A percentile compares a stretch with the other conserved stretches of the same genome.
These are phyloP conservation scores for Sylvia borin DNA, from an alignment of 2,797 vertebrate genomes.

Conservation along the genomic window DNA sequence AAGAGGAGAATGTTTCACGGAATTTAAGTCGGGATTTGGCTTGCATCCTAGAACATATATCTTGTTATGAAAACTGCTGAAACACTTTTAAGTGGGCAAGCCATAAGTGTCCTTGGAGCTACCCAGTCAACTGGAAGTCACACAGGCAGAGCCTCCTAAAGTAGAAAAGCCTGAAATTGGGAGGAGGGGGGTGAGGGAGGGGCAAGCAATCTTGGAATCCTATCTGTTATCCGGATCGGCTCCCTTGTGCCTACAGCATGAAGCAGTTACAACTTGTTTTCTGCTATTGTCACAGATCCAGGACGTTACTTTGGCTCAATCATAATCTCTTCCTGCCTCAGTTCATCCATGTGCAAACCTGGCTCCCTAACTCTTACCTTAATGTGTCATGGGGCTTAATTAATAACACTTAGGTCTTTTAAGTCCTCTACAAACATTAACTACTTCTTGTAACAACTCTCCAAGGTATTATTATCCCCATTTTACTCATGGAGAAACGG, in stretches of 20 bases:
- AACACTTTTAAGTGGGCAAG: conserved; percentile 54
- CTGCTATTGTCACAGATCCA: conserved; percentile 53
- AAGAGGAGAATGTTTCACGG: conserved; percentile 54
- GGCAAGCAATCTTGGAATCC: conserved; percentile 25
- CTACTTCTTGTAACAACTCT: conserved; percentile 55
- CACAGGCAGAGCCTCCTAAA: not conserved
- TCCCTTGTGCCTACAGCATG: conserved; percentile 41
- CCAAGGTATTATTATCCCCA: conserved; percentile 53
- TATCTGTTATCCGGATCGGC: not conserved
- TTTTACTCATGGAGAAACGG: conserved; percentile 31
- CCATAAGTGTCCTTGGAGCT: conserved; percentile 52
- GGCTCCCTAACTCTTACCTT: conserved; percentile 44
- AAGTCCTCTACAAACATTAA: conserved; percentile 60
- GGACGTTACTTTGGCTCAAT: conserved; percentile 22
- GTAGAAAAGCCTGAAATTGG: not conserved
- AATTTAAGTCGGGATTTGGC: conserved; percentile 57
- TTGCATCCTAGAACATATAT: conserved; percentile 59
- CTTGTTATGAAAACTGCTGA: conserved; percentile 53
- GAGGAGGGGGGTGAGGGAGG: not conserved
- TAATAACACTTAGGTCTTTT: conserved; percentile 60
- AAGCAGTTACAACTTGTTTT: conserved; percentile 62
- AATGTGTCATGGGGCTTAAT: conserved; percentile 61
- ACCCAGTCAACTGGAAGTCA: conserved; percentile 14
- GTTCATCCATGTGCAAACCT: conserved; percentile 51
- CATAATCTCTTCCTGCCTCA: conserved; percentile 43